A percentile compares a stretch with the other conserved stretches of the same genome.
Conservation (phyloP, 2,888 invertebrate species). For the Campoplex nolae region DNA sequence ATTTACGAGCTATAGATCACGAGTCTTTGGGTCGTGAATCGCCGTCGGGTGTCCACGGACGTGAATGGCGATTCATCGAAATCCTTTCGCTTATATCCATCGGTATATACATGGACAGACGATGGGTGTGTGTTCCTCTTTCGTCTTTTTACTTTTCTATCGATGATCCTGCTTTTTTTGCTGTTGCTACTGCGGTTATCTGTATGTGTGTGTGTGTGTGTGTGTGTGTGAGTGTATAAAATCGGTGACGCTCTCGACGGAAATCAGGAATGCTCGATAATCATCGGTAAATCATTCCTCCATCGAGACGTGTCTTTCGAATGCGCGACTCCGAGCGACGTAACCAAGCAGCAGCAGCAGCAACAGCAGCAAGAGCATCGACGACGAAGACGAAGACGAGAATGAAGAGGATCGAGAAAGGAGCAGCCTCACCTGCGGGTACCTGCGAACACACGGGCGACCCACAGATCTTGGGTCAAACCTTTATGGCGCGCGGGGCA, state of each 20-base stretch:
- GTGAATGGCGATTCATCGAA: conserved; percentile 68
- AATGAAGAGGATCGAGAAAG: conserved; percentile 59
- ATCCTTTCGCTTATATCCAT: conserved; percentile 60
- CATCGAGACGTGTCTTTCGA: conserved; percentile 66
- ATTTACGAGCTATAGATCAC: conserved; percentile 72
- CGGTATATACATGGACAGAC: conserved; percentile 11
- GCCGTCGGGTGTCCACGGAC: conserved; percentile 63
- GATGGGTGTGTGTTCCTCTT: conserved; percentile 16
- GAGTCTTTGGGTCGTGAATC: conserved; percentile 68
- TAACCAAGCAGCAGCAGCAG: conserved; percentile 50
- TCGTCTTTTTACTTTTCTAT: conserved; percentile 49
- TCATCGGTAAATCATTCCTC: conserved; percentile 80
- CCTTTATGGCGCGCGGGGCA: conserved; percentile 79
- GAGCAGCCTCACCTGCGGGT: conserved; percentile 68
- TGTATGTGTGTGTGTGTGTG: background rate
- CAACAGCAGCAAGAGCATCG: conserved; percentile 33
- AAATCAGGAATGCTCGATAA: conserved; percentile 79
- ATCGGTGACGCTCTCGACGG: conserved; percentile 65
- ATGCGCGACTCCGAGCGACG: conserved; percentile 48
- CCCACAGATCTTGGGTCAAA: conserved; percentile 76
- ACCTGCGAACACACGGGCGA: conserved; percentile 67
- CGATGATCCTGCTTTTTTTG: conserved; percentile 38
- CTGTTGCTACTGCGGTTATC: conserved; percentile 8
- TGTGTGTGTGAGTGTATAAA: conserved; percentile 25
- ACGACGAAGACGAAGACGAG: conserved; percentile 42